Evolutionary conservation across 2,797 vertebrate genomes (phyloP), one percentile per base, ranked within the genome.

Genomic region (Rallus crepitans): DNA sequence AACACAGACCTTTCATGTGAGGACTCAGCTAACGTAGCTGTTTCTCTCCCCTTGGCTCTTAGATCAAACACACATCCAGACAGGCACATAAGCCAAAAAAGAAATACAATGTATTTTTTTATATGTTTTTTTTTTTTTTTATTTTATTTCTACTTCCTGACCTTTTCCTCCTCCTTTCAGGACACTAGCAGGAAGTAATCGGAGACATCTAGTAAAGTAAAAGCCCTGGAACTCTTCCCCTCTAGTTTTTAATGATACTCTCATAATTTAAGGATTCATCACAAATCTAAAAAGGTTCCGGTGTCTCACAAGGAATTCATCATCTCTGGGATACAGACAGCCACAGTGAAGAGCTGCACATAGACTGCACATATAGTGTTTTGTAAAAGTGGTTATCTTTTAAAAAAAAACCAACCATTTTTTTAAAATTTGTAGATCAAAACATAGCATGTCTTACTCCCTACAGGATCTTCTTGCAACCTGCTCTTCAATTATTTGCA

Each of bases 321-420:
- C 37, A 45, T 75, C 33, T 91, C 94, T 73, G 96, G 89, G 73
- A 40, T 53, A 89, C 15, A 96, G 96, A 83, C 66, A 95, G 95
- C 87, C 96, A 95, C 82, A 85, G 95, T 86, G 93, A 93, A 88
- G 91, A 95, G 73, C 93, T 91, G 96, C 94, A 97, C 85, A 94
- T 27, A 94, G 92, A 94, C 87, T 82, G 59, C 52, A 89, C 76
- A 91, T 39, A 53, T 59, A 84, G 95, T 89, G 92, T 97, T 86
- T 88, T 75, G 82, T 83, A 95, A 96, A 96, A 95, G 92, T 88
- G 96, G 93, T 96, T 82, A 90, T 87, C 91, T 94, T 94, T 94
- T 47, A 23, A 47, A 77, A 93, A 93, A 96, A 94, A 82, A 0
- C 25, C n/a, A 63, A 87, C 84, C 76, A 24, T 57, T 63, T 88